These are phyloP conservation scores for Catharus minimus DNA, from an alignment of 2,113 vertebrate genomes.

Conservation along the genomic window DNA sequence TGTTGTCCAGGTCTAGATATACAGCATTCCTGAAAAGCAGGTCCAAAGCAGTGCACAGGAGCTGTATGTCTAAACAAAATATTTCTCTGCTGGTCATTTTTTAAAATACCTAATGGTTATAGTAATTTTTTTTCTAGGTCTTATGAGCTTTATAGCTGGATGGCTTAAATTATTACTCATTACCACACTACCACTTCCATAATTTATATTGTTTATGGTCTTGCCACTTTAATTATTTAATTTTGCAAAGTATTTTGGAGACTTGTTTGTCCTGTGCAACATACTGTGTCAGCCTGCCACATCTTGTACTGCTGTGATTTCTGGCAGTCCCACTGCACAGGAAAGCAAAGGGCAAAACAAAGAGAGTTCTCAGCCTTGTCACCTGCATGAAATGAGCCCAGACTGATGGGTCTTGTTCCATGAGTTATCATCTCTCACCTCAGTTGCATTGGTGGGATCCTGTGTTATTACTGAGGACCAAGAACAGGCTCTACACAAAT, in stretches of 20 bases:
- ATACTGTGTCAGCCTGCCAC: not conserved
- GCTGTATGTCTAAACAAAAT: not conserved
- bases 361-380: not conserved
- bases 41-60: not conserved
- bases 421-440: not conserved
- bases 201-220: not conserved
- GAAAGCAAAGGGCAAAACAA: not conserved
- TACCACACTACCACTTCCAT: not conserved
- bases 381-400: not conserved
- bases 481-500: not conserved
- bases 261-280: not conserved
- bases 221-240: not conserved
- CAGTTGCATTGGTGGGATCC: not conserved
- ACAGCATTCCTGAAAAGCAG: not conserved
- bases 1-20: not conserved
- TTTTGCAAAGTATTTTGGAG: slow-evolving; percentile 3
- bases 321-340: not conserved
- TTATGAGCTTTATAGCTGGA: not conserved
- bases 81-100: not conserved
- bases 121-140: not conserved
- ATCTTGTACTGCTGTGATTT: not conserved
- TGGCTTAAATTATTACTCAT: not conserved
- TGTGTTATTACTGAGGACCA: not conserved
- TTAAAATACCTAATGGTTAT: not conserved
- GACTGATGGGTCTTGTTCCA: not conserved